Conservation (phyloP, 2,888 invertebrate genomes). For the Phalera bucephala region DNA sequence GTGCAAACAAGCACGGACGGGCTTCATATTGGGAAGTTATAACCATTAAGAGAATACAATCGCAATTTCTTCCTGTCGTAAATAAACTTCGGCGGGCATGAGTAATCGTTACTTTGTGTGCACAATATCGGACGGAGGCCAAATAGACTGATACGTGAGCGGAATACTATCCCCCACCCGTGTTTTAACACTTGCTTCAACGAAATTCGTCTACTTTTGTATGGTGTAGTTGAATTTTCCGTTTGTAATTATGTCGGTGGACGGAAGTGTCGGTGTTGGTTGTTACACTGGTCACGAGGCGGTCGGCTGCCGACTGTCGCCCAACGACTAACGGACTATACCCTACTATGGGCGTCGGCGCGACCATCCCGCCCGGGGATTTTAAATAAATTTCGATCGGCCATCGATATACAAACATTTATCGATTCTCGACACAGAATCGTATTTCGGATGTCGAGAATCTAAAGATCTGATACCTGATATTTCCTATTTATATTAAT, state of each 20-base stretch:
- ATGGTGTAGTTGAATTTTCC: conserved; percentile 74
- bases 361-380: conserved; percentile 63
- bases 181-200: conserved; percentile 49
- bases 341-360: conserved; percentile 63
- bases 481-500: not conserved
- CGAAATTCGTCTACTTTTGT: conserved; percentile 63
- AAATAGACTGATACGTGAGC: conserved; percentile 76
- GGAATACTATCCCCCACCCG: conserved; percentile 47
- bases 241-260: conserved; percentile 73
- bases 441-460: not conserved
- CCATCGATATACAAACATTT: conserved; percentile 9
- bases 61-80: conserved; percentile 81
- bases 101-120: conserved; percentile 78
- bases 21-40: conserved; percentile 70
- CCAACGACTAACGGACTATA: conserved; percentile 62
- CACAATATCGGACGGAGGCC: conserved; percentile 71
- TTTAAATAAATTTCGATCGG: conserved; percentile 26
- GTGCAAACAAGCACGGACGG: conserved; percentile 26
- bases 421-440: conserved; percentile 3
- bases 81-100: conserved; percentile 74
- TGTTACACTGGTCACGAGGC: conserved; percentile 72
- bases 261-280: conserved; percentile 72
- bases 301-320: conserved; percentile 62
- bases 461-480: not conserved
- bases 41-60: conserved; percentile 77